Conservation (phyloP, 2,797 vertebrate species). For the Poeciliopsis paucimaculata region DNA sequence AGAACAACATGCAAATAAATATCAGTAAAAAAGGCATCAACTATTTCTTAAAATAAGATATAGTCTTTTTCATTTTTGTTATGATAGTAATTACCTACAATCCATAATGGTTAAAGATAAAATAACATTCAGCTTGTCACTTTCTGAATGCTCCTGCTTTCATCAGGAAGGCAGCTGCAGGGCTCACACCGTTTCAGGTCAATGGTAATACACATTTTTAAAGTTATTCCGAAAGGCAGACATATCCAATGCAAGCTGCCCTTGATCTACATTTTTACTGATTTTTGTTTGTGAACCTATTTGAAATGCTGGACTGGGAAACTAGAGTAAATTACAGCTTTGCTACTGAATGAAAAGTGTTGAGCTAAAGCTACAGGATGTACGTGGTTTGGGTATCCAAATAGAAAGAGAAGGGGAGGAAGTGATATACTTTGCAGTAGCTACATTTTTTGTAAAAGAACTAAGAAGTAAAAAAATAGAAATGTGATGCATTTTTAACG, state of each 20-base stretch:
- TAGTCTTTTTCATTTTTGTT: neutral
- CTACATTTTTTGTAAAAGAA: neutral
- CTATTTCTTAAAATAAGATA: neutral
- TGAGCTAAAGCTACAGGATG: conserved; percentile 6
- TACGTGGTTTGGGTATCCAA: conserved; percentile 4
- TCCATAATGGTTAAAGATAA: neutral
- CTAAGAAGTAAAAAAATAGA: neutral
- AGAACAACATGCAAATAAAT: neutral
- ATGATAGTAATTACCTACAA: neutral
- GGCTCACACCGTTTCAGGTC: conserved; percentile 2
- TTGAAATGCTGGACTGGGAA: conserved; percentile 10
- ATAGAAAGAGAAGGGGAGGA: conserved; percentile 1
- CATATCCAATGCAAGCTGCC: neutral
- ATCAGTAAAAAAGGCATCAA: neutral
- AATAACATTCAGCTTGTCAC: neutral
- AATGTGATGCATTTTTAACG: neutral
- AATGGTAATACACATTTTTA: conserved; percentile 6
- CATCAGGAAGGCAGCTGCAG: conserved; percentile 12
- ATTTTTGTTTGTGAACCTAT: conserved; percentile 5
- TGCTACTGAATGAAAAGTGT: conserved; percentile 16
- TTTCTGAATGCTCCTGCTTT: conserved; percentile 10
- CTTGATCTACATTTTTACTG: conserved; percentile 13
- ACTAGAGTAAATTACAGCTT: conserved; percentile 4
- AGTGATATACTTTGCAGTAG: neutral
- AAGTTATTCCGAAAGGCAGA: conserved; percentile 12